These are phyloP conservation scores for Paradoxurus hermaphroditus DNA, from an alignment of 2,113 vertebrate genomes.

Conservation along the genomic window DNA sequence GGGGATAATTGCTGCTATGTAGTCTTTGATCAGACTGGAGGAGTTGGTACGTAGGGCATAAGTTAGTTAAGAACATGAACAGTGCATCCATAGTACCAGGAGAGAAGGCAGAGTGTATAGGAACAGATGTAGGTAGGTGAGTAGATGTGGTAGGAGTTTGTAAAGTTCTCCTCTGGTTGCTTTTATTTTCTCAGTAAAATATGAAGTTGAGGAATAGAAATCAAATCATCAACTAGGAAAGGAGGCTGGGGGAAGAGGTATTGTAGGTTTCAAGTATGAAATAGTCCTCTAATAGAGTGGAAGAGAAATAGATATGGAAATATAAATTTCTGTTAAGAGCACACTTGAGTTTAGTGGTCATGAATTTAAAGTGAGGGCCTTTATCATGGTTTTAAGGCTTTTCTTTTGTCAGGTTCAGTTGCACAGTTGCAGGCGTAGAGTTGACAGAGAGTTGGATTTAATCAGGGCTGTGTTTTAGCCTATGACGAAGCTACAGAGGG, in stretches of 20 bases:
- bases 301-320: background rate
- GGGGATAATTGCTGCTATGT: background rate
- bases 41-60: background rate
- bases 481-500: background rate
- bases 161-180: background rate
- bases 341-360: background rate
- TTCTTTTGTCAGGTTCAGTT: background rate
- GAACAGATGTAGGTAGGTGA: background rate
- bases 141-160: background rate
- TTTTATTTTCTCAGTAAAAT: conserved; percentile 23
- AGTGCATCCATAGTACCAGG: background rate
- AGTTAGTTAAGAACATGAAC: background rate
- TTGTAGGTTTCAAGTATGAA: background rate
- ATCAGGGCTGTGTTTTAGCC: background rate
- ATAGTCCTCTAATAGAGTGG: background rate
- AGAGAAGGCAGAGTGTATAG: background rate
- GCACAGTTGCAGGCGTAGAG: background rate
- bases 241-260: background rate
- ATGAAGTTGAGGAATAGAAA: background rate
- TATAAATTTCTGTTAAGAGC: conserved; percentile 29
- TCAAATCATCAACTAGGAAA: background rate
- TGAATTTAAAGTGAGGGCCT: background rate
- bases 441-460: background rate
- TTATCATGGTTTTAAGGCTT: background rate
- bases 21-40: background rate